These are phyloP conservation scores for Zoroaster sp. DNA, from an alignment of 53 echinoderm and acorn worm species.

Conservation along the genomic window DNA sequence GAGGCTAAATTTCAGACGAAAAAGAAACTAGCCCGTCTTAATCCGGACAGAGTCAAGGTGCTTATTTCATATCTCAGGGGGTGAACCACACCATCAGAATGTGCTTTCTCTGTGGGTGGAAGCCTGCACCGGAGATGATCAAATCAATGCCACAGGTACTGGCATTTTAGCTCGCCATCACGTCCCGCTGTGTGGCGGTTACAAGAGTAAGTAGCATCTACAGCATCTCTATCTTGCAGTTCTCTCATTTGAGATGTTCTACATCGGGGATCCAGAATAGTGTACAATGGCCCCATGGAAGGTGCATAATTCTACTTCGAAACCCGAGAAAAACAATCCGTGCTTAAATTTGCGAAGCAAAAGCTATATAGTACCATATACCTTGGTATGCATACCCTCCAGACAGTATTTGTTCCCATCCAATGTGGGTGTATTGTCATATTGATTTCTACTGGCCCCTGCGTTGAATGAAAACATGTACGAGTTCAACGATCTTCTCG, in stretches of 20 bases:
- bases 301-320: too few species aligned
- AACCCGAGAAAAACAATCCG: too few species aligned
- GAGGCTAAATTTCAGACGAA: not conserved
- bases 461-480: not conserved
- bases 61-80: constrained; percentile 11
- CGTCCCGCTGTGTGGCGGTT: not conserved
- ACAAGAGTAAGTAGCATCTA: not conserved
- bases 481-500: not conserved
- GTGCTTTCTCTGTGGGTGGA: constrained; percentile 14
- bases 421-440: not conserved
- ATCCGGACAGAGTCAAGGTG: not conserved
- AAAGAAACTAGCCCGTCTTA: not conserved
- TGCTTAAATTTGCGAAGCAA: too few species aligned
- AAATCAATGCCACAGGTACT: constrained; percentile 1
- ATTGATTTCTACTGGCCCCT: not conserved
- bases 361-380: too few species aligned
- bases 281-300: too few species aligned
- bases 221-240: not conserved
- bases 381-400: too few species aligned
- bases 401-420: not conserved
- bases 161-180: not conserved
- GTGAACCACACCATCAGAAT: not conserved
- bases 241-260: too few species aligned
- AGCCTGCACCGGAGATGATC: not conserved
- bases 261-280: not conserved